phyloP scores from a whole-genome alignment of 2,888 invertebrate species.

The Graphium colonna region DNA sequence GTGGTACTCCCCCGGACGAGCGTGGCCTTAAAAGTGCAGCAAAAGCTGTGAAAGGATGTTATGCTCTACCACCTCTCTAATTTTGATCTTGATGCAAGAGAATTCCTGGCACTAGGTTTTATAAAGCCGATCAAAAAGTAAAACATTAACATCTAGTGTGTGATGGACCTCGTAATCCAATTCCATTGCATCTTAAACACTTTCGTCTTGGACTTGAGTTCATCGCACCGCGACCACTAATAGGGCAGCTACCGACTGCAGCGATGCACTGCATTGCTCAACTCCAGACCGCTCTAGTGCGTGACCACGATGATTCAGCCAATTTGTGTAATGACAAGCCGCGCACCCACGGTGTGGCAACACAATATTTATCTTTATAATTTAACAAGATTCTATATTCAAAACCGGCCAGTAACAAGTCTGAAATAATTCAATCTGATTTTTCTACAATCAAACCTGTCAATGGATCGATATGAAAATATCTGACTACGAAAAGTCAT shows the following conservation, averaged over 20 bases:
- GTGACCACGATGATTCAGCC: conserved; percentile 44
- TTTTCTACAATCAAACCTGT: background rate
- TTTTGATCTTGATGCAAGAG: too few species aligned
- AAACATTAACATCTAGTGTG: too few species aligned
- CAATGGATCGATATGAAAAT: background rate
- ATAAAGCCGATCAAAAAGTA: too few species aligned
- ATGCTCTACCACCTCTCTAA: too few species aligned
- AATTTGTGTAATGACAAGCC: conserved; percentile 32
- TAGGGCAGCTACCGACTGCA: conserved; percentile 21
- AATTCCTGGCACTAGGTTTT: too few species aligned
- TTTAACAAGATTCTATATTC: conserved; percentile 26
- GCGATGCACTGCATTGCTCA: conserved; percentile 31
- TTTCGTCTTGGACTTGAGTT: too few species aligned
- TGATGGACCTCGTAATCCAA: too few species aligned
- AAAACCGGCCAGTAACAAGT: conserved; percentile 11
- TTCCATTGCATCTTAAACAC: too few species aligned
- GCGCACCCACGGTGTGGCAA: conserved; percentile 24
- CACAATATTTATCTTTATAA: conserved; percentile 25
- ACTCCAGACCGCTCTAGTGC: conserved; percentile 26
- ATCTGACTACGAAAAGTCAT: background rate
- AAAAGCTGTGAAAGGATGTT: too few species aligned
- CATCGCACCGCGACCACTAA: background rate
- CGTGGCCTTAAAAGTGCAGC: too few species aligned
- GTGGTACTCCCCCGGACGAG: too few species aligned
- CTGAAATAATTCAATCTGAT: conserved; percentile 6